phyloP scores from a whole-genome alignment of 2,113 vertebrate genomes.

The Colistium nudipinnis region DNA sequence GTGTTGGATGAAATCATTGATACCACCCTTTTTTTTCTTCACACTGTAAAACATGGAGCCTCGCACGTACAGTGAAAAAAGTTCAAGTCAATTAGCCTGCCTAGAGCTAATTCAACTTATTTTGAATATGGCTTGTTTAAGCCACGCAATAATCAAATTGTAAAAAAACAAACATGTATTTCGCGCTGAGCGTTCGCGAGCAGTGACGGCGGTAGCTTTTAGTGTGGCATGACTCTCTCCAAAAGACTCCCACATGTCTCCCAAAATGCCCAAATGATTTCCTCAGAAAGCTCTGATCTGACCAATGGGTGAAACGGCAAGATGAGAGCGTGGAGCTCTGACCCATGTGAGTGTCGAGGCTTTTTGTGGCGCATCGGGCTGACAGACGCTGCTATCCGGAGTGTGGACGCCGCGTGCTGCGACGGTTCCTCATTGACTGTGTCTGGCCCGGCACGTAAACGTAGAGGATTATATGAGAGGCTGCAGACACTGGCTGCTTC shows the following conservation, averaged over 20 bases:
- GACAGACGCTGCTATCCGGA: neutral
- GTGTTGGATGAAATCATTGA: neutral
- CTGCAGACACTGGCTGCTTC: conserved; percentile 41
- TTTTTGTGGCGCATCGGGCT: neutral
- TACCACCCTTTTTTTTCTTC: too few relatives aligned
- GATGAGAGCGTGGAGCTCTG: neutral
- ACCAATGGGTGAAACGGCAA: conserved; percentile 34
- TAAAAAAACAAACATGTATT: too few relatives aligned
- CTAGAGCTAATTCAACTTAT: too few relatives aligned
- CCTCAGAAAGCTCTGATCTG: conserved; percentile 24
- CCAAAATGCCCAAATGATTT: neutral
- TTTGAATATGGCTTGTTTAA: too few relatives aligned
- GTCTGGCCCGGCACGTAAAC: conserved; percentile 13
- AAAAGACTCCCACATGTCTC: too few relatives aligned
- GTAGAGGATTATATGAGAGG: conserved; percentile 26
- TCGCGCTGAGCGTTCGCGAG: too few relatives aligned
- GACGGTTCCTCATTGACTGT: neutral
- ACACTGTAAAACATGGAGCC: too few relatives aligned
- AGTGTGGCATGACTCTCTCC: too few relatives aligned
- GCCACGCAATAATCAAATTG: too few relatives aligned
- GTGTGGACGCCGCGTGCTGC: neutral
- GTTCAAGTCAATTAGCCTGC: too few relatives aligned
- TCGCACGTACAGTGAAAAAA: too few relatives aligned
- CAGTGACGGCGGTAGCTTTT: too few relatives aligned
- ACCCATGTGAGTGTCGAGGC: neutral